phyloP scores from a whole-genome alignment of 2,797 vertebrate species.

The Myiotriccus ornatus region DNA sequence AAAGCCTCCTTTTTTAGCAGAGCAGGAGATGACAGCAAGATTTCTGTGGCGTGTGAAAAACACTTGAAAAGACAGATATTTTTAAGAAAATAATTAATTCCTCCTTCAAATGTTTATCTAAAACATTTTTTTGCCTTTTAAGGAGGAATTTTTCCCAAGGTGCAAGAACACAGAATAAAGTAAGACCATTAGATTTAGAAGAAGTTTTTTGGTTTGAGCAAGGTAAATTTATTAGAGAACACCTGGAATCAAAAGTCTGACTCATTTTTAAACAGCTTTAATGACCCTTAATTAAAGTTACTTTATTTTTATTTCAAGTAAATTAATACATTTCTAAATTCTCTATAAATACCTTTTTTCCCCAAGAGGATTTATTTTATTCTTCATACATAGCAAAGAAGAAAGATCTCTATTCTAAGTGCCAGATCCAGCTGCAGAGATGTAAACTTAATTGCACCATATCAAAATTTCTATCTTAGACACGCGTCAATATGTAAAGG shows the following conservation, averaged over 20 bases:
- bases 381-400: background rate
- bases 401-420: background rate
- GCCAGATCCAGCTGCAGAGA: background rate
- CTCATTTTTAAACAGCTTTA: background rate
- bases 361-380: background rate
- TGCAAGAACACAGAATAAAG: background rate
- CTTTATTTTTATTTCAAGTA: background rate
- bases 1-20: background rate
- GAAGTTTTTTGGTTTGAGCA: background rate
- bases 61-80: background rate
- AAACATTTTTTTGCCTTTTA: background rate
- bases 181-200: rapidly evolving
- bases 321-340: background rate
- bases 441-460: background rate
- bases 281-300: background rate
- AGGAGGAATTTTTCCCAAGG: background rate
- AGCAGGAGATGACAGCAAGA: background rate
- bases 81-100: background rate
- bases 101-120: background rate
- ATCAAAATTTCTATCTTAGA: slow-evolving; percentile 4
- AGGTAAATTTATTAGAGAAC: background rate
- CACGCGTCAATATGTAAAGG: background rate
- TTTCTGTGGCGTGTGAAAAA: background rate
- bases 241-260: background rate
- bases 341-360: background rate